Evolutionary conservation across 1,140 invertebrate species (phyloP).

Genomic region (Nilaparvata lugens): DNA sequence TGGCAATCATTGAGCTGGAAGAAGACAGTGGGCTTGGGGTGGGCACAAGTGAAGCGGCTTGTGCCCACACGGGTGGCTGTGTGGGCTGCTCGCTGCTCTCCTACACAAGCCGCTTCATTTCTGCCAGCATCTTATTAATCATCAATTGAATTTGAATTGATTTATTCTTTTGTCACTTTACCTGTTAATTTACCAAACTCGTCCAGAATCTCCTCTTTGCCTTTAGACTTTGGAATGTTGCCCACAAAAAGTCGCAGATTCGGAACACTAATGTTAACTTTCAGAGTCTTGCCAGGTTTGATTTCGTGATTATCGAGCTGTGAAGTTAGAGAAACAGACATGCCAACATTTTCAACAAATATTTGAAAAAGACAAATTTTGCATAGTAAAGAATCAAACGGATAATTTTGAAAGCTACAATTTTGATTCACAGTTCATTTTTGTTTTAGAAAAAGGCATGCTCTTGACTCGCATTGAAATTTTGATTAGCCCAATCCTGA

Average conservation of each 20-base stretch:
- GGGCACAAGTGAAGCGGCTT: too few species aligned
- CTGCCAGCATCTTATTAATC: too few species aligned
- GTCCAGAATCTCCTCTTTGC: slow-evolving; percentile 99
- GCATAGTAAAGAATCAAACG: slow-evolving; percentile 1
- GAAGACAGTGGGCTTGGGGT: slow-evolving; percentile 47
- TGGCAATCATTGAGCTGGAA: slow-evolving; percentile 99
- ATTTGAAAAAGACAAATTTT: slow-evolving; percentile 26
- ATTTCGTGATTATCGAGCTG: slow-evolving; percentile 99
- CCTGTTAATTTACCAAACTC: slow-evolving; percentile 99
- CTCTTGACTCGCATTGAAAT: slow-evolving; percentile 9
- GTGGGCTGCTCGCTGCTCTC: too few species aligned
- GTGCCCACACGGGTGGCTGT: too few species aligned
- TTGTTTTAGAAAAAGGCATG: slow-evolving; percentile 15
- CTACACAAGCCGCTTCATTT: too few species aligned
- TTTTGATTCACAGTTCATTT: neutral
- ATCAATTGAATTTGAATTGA: neutral
- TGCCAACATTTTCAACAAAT: slow-evolving; percentile 39
- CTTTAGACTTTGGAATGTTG: slow-evolving; percentile 99
- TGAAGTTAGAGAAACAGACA: slow-evolving; percentile 61
- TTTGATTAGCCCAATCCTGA: slow-evolving; percentile 14
- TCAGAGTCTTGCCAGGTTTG: slow-evolving; percentile 96
- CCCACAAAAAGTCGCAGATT: slow-evolving; percentile 99
- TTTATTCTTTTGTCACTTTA: slow-evolving; percentile 51
- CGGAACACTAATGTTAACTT: slow-evolving; percentile 99
- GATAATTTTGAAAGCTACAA: slow-evolving; percentile 16